Percentiles rank a stretch among this genome's conserved stretches.
phyloP scores from a whole-genome alignment of 2,888 invertebrate species.

The Trichogramma dendrolimi region DNA sequence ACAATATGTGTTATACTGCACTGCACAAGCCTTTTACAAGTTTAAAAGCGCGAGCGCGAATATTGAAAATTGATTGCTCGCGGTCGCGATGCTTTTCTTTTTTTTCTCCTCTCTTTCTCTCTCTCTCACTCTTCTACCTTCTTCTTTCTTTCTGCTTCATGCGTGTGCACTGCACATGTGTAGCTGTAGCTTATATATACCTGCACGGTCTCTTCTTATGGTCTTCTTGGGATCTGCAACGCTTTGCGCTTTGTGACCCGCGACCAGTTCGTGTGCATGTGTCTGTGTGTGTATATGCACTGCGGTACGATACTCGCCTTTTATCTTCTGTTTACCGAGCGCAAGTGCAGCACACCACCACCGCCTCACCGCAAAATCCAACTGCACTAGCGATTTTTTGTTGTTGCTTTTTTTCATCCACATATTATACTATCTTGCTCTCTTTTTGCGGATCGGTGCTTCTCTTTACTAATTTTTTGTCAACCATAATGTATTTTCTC shows the following conservation, averaged over 20 bases:
- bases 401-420: neutral
- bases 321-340: too few relatives aligned
- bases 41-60: neutral
- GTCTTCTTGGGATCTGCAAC: too few relatives aligned
- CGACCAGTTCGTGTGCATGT: neutral
- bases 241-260: neutral
- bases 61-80: conserved; percentile 23
- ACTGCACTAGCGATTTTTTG: neutral
- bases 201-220: too few relatives aligned
- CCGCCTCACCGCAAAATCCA: too few relatives aligned
- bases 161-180: neutral
- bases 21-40: neutral
- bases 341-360: too few relatives aligned
- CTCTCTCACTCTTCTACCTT: neutral
- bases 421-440: neutral
- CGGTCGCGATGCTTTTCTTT: neutral
- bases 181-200: too few relatives aligned
- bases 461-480: neutral
- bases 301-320: neutral
- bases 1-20: neutral
- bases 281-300: neutral
- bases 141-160: neutral
- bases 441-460: neutral
- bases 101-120: neutral
- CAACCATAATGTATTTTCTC: neutral